Percentiles rank a stretch among this genome's conserved stretches.
phyloP scores from a whole-genome alignment of 1,140 invertebrate species.

The Mamestra configurata region DNA sequence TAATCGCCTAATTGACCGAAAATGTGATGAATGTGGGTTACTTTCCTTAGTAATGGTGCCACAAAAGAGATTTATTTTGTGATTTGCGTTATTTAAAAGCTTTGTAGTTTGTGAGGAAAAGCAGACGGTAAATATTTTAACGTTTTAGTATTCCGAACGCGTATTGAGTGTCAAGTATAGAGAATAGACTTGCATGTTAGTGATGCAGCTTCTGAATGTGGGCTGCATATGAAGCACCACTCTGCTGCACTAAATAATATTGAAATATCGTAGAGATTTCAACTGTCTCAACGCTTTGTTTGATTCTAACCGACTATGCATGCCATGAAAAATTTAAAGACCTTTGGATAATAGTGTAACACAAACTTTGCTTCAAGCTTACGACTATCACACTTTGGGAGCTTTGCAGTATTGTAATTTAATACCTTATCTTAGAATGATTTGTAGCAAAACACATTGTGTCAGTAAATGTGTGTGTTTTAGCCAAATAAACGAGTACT shows the following conservation, averaged over 20 bases:
- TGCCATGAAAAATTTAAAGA: not conserved
- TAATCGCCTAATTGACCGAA: constrained; percentile 55
- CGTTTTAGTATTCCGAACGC: not conserved
- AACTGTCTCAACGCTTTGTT: not conserved
- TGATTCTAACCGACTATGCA: not conserved
- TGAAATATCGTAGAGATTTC: constrained; percentile 11
- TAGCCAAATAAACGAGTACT: too few relatives aligned
- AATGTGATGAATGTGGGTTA: constrained; percentile 42
- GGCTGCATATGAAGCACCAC: not conserved
- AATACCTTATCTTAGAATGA: too few relatives aligned
- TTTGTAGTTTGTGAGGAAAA: not conserved
- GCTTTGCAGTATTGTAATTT: too few relatives aligned
- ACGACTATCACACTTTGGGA: too few relatives aligned
- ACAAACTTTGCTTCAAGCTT: too few relatives aligned
- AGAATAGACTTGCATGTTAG: constrained; percentile 11
- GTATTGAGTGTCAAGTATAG: not conserved
- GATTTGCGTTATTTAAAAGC: constrained; percentile 7
- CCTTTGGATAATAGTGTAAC: too few relatives aligned
- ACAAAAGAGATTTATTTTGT: not conserved
- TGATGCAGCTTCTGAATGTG: constrained; percentile 23
- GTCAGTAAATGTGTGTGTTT: too few relatives aligned
- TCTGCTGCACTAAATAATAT: constrained; percentile 4
- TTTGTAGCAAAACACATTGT: too few relatives aligned
- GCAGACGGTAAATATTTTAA: constrained; percentile 1
- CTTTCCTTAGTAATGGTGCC: constrained; percentile 7